Percentiles rank a stretch among this genome's conserved stretches.
These are phyloP conservation scores for Paramormyrops kingsleyae DNA, from an alignment of 2,113 vertebrate genomes.

Conservation along the genomic window DNA sequence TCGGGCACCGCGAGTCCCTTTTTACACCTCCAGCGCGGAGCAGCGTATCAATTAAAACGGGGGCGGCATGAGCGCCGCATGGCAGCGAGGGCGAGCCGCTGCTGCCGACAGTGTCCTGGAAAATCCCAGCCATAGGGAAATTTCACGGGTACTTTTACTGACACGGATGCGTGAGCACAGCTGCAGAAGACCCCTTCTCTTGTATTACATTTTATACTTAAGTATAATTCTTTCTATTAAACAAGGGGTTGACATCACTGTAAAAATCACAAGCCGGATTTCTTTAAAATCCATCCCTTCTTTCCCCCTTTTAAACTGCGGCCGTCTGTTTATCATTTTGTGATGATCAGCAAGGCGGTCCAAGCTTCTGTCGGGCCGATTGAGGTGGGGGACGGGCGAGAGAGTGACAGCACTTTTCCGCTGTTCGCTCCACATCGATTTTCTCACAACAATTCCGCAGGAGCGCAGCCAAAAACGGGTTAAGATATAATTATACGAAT, in stretches of 20 bases:
- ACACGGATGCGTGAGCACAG: neutral
- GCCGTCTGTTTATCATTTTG: neutral
- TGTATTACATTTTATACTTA: neutral
- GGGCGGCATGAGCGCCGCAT: neutral
- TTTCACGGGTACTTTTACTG: neutral
- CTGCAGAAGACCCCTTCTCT: neutral
- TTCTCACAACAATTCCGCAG: conserved; percentile 6
- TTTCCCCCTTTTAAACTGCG: neutral
- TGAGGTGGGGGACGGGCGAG: neutral
- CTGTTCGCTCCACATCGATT: neutral
- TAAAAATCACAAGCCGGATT: neutral
- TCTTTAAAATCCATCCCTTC: neutral
- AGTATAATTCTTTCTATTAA: neutral
- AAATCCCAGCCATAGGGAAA: neutral
- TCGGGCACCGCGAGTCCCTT: conserved; percentile 33
- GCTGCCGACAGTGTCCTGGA: neutral
- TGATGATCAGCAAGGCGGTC: neutral
- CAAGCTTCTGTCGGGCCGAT: neutral
- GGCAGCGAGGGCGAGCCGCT: neutral
- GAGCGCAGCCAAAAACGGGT: neutral
- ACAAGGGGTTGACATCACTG: neutral
- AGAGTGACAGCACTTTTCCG: neutral
- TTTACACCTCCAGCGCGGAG: neutral
- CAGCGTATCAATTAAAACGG: conserved; percentile 10
- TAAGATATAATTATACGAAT: conserved; percentile 21